A percentile compares a stretch with the other conserved stretches of the same genome.
Conservation (phyloP, 2,113 vertebrate genomes). For the Mola mola region DNA sequence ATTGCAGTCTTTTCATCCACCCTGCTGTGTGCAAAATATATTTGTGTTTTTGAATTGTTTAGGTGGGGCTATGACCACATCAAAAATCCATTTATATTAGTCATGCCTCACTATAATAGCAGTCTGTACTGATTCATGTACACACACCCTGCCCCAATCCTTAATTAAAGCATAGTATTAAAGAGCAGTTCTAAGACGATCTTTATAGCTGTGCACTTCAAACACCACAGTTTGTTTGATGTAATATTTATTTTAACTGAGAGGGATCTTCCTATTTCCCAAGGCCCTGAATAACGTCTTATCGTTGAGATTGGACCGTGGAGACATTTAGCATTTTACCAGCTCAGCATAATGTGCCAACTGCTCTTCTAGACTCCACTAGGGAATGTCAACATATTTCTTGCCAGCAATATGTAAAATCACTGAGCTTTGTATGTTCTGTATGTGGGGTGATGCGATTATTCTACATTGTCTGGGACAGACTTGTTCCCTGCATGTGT, state of each 20-base stretch:
- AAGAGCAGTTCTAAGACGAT: conserved; percentile 30
- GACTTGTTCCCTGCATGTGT: conserved; percentile 30
- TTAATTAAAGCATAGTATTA: conserved; percentile 24
- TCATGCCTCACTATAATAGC: neutral
- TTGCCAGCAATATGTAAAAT: conserved; percentile 64
- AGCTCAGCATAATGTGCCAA: conserved; percentile 66
- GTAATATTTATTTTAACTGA: conserved; percentile 46
- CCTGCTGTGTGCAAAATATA: too few relatives aligned
- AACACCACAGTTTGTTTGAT: conserved; percentile 61
- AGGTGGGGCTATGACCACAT: conserved; percentile 2
- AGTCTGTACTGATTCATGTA: conserved; percentile 21
- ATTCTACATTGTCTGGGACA: conserved; percentile 18
- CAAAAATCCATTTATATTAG: neutral
- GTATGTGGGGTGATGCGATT: conserved; percentile 32
- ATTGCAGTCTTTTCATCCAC: too few relatives aligned
- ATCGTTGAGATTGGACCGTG: conserved; percentile 60
- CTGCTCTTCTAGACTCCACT: conserved; percentile 58
- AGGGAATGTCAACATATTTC: conserved; percentile 54
- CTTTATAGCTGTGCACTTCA: conserved; percentile 48
- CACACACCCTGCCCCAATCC: neutral
- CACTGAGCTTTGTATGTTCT: conserved; percentile 34
- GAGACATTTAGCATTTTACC: conserved; percentile 67
- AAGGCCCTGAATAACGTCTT: conserved; percentile 55
- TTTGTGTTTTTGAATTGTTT: neutral
- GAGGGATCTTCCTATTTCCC: conserved; percentile 56